phyloP scores from a whole-genome alignment of 2,888 invertebrate species.

The Caenorhabditis doughertyi region DNA sequence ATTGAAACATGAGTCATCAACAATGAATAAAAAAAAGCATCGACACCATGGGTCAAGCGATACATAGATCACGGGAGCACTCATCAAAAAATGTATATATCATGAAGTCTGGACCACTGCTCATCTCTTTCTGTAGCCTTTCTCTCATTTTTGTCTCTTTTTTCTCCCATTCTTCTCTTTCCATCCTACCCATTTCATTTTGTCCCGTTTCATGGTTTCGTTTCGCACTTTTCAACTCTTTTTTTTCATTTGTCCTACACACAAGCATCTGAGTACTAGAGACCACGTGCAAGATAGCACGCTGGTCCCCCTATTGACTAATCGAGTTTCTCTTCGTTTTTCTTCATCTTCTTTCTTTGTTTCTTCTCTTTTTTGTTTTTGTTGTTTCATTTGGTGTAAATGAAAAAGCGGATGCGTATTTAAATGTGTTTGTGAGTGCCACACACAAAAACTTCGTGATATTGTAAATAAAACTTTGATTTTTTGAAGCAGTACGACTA shows the following conservation, averaged over 20 bases:
- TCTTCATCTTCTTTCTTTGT: conserved; percentile 8
- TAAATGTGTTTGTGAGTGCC: no score
- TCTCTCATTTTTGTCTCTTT: conserved; percentile 2
- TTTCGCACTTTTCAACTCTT: conserved; percentile 36
- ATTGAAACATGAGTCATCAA: neutral
- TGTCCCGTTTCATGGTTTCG: conserved; percentile 30
- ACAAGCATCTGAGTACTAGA: neutral
- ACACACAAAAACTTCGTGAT: no score
- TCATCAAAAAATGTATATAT: conserved; percentile 26
- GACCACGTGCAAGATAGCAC: conserved; percentile 35
- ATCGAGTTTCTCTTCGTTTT: conserved; percentile 34
- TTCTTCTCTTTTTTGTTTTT: neutral
- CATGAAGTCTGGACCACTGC: conserved; percentile 4
- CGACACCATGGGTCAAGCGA: conserved; percentile 9
- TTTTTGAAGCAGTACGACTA: no score
- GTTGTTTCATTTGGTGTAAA: conserved; percentile 8
- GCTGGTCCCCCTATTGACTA: conserved; percentile 46
- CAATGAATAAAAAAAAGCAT: neutral
- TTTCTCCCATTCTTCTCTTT: conserved; percentile 2
- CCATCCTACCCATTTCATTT: conserved; percentile 12
- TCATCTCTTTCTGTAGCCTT: no score
- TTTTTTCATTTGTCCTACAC: conserved; percentile 42
- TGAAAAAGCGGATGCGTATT: neutral
- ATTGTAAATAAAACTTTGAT: neutral
- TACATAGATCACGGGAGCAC: conserved; percentile 20